Conservation (phyloP, 2,797 vertebrate species). For the Lycodopsis pacificus region DNA sequence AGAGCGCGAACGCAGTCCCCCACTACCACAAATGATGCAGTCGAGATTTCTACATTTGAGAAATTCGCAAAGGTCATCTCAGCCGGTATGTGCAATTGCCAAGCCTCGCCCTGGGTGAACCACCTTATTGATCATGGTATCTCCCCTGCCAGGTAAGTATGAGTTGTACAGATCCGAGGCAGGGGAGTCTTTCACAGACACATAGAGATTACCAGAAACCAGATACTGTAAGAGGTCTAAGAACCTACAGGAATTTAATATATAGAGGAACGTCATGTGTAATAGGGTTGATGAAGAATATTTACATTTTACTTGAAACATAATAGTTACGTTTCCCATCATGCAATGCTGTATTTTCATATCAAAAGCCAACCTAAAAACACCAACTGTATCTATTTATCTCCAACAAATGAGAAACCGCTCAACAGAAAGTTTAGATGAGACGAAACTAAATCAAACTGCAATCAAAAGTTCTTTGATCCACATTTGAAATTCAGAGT, state of each 20-base stretch:
- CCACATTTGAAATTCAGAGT: neutral
- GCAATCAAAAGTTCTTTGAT: neutral
- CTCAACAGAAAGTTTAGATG: neutral
- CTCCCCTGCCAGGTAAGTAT: slow-evolving; percentile 56
- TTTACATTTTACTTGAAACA: too few species aligned
- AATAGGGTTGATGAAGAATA: too few species aligned
- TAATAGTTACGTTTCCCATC: neutral
- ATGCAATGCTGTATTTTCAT: neutral
- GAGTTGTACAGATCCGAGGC: neutral
- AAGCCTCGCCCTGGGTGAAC: slow-evolving; percentile 44
- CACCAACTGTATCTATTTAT: neutral
- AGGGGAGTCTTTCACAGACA: neutral
- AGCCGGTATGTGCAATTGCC: slow-evolving; percentile 38
- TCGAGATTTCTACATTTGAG: slow-evolving; percentile 61
- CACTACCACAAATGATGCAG: slow-evolving; percentile 52
- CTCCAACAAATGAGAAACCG: neutral
- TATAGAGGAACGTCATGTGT: too few species aligned
- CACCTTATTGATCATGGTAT: slow-evolving; percentile 6
- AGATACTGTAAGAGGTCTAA: too few species aligned
- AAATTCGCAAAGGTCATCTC: slow-evolving; percentile 66
- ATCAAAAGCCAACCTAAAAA: neutral
- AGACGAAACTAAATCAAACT: neutral
- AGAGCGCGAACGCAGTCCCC: slow-evolving; percentile 62
- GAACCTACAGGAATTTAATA: too few species aligned
- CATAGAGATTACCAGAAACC: too few species aligned